These are phyloP conservation scores for Parapsyche elsis DNA, from an alignment of 1,140 invertebrate species.

Conservation along the genomic window DNA sequence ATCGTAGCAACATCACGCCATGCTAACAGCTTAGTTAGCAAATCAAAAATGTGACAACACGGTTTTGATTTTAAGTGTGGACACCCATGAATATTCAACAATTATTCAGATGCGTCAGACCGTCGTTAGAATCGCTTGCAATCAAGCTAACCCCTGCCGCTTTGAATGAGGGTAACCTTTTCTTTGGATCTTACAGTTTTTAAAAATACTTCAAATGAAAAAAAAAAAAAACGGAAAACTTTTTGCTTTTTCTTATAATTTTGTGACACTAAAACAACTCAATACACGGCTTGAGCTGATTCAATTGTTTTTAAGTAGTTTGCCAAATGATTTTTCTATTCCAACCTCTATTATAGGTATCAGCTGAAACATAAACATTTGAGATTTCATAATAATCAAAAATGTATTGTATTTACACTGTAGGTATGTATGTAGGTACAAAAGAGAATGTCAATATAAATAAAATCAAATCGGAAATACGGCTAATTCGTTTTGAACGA, in stretches of 20 bases:
- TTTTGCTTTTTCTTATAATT: constrained; percentile 9
- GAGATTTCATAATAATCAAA: no score
- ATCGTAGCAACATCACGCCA: no score
- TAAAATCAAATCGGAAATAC: no score
- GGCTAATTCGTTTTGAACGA: background rate
- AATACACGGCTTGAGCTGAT: background rate
- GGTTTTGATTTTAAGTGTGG: constrained; percentile 32
- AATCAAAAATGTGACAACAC: constrained; percentile 18
- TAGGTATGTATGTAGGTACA: no score
- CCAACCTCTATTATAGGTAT: no score
- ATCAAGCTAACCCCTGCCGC: background rate
- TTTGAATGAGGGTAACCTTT: constrained; percentile 7
- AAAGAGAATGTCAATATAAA: no score
- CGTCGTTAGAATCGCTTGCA: constrained; percentile 37
- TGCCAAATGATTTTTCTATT: no score
- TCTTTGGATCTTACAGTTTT: background rate
- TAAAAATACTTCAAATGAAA: background rate
- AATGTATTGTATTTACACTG: no score
- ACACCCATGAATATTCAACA: constrained; percentile 49
- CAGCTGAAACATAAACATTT: no score
- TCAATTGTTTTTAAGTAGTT: background rate
- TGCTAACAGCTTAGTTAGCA: background rate
- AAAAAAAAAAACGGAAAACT: background rate
- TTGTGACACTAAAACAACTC: background rate
- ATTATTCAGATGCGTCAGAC: constrained; percentile 29